These are phyloP conservation scores for Cephonodes hylas DNA, from an alignment of 2,888 invertebrate genomes.

Conservation along the genomic window DNA sequence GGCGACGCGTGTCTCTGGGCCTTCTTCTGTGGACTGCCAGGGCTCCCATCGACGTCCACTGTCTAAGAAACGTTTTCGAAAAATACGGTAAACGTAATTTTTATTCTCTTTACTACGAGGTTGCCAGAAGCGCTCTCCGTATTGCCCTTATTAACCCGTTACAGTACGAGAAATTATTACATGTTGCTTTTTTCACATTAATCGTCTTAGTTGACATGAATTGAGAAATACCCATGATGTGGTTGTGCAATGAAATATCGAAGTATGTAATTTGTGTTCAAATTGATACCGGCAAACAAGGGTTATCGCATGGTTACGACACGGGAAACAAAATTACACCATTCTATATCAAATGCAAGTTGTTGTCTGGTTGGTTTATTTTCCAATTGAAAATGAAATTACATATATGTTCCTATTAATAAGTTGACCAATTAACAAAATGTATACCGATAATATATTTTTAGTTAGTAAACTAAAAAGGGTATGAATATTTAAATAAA, in stretches of 20 bases:
- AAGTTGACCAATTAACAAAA: no score
- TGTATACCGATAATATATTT: no score
- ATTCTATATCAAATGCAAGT: neutral
- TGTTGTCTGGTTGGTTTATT: neutral
- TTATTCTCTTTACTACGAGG: neutral
- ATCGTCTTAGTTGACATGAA: no score
- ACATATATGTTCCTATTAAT: no score
- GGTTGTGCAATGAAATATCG: conserved; percentile 17
- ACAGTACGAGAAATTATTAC: no score
- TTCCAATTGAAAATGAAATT: neutral
- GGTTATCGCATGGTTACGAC: conserved; percentile 43
- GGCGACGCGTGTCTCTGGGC: conserved; percentile 91
- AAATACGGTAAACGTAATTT: conserved; percentile 84
- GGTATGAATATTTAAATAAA: neutral
- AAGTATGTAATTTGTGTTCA: conserved; percentile 30
- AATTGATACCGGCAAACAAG: conserved; percentile 27
- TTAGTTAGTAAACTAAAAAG: neutral
- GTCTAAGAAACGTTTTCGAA: conserved; percentile 90
- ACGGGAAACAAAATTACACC: conserved; percentile 35
- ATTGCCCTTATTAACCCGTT: neutral
- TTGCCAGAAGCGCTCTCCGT: neutral
- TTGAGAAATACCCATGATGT: neutral
- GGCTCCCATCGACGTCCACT: conserved; percentile 91
- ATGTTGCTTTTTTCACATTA: no score
- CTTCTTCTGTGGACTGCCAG: conserved; percentile 87